phyloP scores from a whole-genome alignment of 2,888 invertebrate genomes.

The Eulithis prunata region DNA sequence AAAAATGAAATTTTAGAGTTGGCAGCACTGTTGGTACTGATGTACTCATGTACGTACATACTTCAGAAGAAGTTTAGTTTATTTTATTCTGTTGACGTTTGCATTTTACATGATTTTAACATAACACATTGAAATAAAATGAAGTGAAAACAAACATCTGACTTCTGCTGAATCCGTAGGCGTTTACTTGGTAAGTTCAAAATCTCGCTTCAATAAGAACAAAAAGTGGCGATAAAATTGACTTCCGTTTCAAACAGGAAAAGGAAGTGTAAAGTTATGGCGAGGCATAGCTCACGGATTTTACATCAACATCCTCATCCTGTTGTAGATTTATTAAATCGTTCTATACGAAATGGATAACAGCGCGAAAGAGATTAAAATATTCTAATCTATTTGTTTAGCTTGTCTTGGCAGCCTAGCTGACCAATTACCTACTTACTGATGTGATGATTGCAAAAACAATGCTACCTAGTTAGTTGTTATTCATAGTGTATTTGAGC shows the following conservation, averaged over 20 bases:
- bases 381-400: too few species aligned
- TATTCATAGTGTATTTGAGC: too few species aligned
- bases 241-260: conserved; percentile 82
- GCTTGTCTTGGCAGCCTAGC: too few species aligned
- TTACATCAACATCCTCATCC: conserved; percentile 67
- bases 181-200: conserved; percentile 44
- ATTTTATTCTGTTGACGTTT: conserved; percentile 50
- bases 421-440: too few species aligned
- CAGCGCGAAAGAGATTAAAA: conserved; percentile 46
- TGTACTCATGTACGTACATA: too few species aligned
- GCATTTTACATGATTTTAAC: conserved; percentile 28
- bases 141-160: conserved; percentile 7
- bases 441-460: too few species aligned
- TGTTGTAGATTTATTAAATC: conserved; percentile 52
- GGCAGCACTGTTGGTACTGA: conserved; percentile 45
- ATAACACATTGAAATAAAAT: conserved; percentile 17
- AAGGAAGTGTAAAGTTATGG: conserved; percentile 84
- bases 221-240: conserved; percentile 36
- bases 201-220: conserved; percentile 3
- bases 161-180: conserved; percentile 9
- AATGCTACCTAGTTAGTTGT: too few species aligned
- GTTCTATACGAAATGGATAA: conserved; percentile 39
- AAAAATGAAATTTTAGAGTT: conserved; percentile 26
- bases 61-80: conserved; percentile 23
- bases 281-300: conserved; percentile 48